These are phyloP conservation scores for Nephrocerus scutellatus DNA, from an alignment of 2,888 invertebrate species.

Conservation along the genomic window DNA sequence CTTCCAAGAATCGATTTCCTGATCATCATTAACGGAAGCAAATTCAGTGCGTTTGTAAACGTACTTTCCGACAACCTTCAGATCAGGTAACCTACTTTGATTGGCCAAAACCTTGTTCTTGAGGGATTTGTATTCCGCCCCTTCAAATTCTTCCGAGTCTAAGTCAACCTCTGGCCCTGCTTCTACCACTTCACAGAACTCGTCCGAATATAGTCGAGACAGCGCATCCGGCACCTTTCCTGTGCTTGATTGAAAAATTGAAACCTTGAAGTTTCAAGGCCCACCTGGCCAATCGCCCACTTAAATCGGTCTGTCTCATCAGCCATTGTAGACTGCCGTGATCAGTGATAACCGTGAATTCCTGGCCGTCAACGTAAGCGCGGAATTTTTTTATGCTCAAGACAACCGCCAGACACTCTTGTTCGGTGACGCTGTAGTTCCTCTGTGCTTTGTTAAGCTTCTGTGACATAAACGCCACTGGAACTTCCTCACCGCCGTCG, in stretches of 20 bases:
- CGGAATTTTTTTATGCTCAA: conserved; percentile 6
- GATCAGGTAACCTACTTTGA: conserved; percentile 9
- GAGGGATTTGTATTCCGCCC: conserved; percentile 1
- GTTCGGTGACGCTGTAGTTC: conserved; percentile 18
- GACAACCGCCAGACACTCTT: conserved; percentile 20
- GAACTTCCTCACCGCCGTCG: conserved; percentile 10
- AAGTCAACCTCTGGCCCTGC: conserved; percentile 7
- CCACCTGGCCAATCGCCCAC: too few relatives aligned
- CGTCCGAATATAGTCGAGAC: background rate
- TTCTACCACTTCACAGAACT: background rate
- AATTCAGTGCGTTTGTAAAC: conserved; percentile 11
- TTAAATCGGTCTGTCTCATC: too few relatives aligned
- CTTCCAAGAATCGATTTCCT: conserved; percentile 15
- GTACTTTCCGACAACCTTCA: conserved; percentile 7
- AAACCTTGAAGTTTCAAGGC: too few relatives aligned
- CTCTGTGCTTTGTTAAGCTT: conserved; percentile 17
- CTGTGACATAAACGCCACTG: conserved; percentile 14
- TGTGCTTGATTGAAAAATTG: too few relatives aligned
- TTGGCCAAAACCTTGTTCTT: conserved; percentile 2
- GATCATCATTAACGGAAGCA: conserved; percentile 1
- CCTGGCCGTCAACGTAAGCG: conserved; percentile 11
- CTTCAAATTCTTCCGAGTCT: conserved; percentile 1
- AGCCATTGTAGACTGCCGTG: conserved; percentile 11
- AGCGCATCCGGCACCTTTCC: too few relatives aligned
- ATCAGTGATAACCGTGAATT: conserved; percentile 9